These are phyloP conservation scores for Aeoliscus strigatus DNA, from an alignment of 2,797 vertebrate genomes.

Conservation along the genomic window DNA sequence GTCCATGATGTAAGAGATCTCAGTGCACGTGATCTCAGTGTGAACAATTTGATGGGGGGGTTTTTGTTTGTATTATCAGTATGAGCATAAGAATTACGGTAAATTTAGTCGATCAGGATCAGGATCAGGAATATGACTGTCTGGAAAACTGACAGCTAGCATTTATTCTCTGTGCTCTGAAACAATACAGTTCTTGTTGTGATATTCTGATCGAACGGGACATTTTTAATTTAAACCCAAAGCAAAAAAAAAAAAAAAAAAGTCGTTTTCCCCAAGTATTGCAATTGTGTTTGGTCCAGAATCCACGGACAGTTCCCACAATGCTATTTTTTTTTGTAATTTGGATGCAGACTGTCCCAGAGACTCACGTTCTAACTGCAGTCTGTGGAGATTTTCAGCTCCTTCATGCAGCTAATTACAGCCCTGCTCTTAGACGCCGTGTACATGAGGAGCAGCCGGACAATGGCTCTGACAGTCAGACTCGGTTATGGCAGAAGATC, in stretches of 20 bases:
- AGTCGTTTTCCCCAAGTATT: neutral
- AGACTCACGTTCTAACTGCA: slow-evolving; percentile 41
- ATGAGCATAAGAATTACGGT: too few relatives aligned
- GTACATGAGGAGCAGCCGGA: slow-evolving; percentile 66
- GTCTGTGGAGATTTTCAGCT: slow-evolving; percentile 42
- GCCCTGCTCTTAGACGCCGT: slow-evolving; percentile 23
- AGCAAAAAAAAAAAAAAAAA: slow-evolving; percentile 1
- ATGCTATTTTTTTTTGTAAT: slow-evolving; percentile 47
- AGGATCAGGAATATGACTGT: too few relatives aligned
- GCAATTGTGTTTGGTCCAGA: slow-evolving; percentile 5
- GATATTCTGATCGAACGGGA: slow-evolving; percentile 23
- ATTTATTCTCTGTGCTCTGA: slow-evolving; percentile 13
- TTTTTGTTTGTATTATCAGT: too few relatives aligned
- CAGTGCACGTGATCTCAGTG: too few relatives aligned
- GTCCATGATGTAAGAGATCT: too few relatives aligned
- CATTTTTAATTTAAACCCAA: slow-evolving; percentile 41
- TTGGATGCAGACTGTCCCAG: slow-evolving; percentile 43
- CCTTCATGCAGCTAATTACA: slow-evolving; percentile 57
- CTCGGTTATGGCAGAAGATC: slow-evolving; percentile 28
- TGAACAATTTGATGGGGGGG: too few relatives aligned
- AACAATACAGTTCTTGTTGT: slow-evolving; percentile 32
- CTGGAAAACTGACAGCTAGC: too few relatives aligned
- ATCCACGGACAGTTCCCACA: slow-evolving; percentile 47
- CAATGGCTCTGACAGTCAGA: slow-evolving; percentile 37
- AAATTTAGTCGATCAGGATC: too few relatives aligned